Percentiles rank a stretch among this genome's conserved stretches.
Evolutionary conservation across 2,113 vertebrate species (phyloP).

Genomic region (Crotalus tigris): DNA sequence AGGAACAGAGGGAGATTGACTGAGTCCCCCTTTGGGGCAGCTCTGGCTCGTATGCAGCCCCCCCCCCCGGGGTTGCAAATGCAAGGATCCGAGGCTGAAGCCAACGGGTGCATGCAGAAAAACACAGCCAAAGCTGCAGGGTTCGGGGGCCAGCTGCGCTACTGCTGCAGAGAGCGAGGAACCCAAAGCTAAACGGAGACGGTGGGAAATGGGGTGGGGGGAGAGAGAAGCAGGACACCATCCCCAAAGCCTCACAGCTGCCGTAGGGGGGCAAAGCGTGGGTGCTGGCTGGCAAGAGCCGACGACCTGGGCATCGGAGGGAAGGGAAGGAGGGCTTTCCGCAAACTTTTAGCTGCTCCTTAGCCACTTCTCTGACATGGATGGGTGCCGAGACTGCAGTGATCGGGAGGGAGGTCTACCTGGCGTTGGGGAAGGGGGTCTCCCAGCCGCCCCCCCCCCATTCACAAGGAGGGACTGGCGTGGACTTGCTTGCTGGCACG

Average conservation of each 20-base stretch:
- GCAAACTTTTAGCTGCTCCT: not conserved
- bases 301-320: fast-evolving
- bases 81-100: slow-evolving; percentile 28
- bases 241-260: no score
- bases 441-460: no score
- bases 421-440: not conserved
- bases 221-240: no score
- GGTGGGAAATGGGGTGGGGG: no score
- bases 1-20: no score
- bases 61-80: slow-evolving; percentile 37
- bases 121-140: not conserved
- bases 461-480: not conserved
- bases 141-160: not conserved
- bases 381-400: slow-evolving; percentile 15
- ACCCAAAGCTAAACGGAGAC: not conserved
- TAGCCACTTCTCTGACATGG: not conserved
- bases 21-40: not conserved
- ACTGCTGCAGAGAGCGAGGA: not conserved
- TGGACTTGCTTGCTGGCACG: not conserved
- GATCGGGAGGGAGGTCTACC: not conserved
- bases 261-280: no score
- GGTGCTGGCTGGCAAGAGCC: not conserved
- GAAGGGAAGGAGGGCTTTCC: fast-evolving
- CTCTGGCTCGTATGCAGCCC: slow-evolving; percentile 39
- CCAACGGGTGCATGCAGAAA: not conserved